These are phyloP conservation scores for Melopsittacus undulatus DNA, from an alignment of 2,797 vertebrate genomes.

Conservation along the genomic window DNA sequence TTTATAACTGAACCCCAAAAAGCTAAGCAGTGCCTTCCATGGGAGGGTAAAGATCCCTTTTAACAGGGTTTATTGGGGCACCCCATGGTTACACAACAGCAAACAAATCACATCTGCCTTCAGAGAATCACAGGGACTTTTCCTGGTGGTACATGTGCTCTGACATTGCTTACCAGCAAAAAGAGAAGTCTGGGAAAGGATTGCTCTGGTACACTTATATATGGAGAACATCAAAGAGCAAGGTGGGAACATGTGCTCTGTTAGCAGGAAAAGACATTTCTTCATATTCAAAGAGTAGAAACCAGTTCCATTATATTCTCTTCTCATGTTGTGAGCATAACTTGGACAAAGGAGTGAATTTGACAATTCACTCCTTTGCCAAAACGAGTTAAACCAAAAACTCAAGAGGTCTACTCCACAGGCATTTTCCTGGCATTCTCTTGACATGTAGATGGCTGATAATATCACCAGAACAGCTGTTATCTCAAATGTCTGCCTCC, in stretches of 20 bases:
- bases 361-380: too few species aligned
- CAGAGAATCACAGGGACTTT: not conserved
- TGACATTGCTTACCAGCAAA: not conserved
- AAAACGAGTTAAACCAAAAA: conserved; percentile 29
- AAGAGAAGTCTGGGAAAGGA: not conserved
- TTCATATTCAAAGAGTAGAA: not conserved
- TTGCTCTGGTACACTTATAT: not conserved
- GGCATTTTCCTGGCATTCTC: conserved; percentile 33
- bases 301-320: not conserved
- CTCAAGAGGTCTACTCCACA: conserved; percentile 20
- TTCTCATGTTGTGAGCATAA: not conserved
- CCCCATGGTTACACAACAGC: not conserved
- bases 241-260: not conserved
- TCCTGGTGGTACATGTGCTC: not conserved
- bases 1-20: not conserved
- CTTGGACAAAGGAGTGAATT: not conserved
- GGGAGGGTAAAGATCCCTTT: not conserved
- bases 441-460: conserved; percentile 31
- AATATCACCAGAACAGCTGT: conserved; percentile 49
- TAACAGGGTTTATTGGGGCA: not conserved
- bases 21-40: not conserved
- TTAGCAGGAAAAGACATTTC: not conserved
- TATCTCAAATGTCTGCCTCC: conserved; percentile 63
- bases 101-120: not conserved
- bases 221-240: fast-evolving